Evolutionary conservation across 1,140 invertebrate genomes (phyloP).

Genomic region (Watersipora subatra): DNA sequence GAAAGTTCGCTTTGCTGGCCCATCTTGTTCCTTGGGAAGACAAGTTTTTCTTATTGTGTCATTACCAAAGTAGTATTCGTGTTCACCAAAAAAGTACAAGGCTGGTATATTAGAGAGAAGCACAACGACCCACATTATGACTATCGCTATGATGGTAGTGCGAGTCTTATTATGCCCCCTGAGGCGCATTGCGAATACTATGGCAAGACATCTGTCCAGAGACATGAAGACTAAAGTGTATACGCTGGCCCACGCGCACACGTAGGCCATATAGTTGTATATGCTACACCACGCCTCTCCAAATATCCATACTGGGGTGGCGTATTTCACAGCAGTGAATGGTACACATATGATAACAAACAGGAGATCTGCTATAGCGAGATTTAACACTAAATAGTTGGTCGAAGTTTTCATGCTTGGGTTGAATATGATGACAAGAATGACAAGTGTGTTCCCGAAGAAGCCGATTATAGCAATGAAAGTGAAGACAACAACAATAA

Average conservation of each 20-base stretch:
- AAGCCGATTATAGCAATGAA: constrained; percentile 73
- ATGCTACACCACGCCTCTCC: constrained; percentile 79
- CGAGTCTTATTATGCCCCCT: constrained; percentile 71
- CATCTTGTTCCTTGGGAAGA: no score
- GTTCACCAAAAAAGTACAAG: constrained; percentile 55
- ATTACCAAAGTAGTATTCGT: constrained; percentile 46
- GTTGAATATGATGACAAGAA: constrained; percentile 68
- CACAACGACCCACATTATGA: constrained; percentile 58
- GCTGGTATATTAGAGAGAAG: constrained; percentile 61
- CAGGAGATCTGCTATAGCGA: constrained; percentile 72
- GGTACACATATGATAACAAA: constrained; percentile 93
- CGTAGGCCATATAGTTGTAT: constrained; percentile 54
- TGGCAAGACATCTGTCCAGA: constrained; percentile 80
- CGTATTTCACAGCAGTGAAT: constrained; percentile 39
- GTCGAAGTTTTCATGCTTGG: constrained; percentile 83
- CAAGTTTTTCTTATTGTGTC: constrained; percentile 4
- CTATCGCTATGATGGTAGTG: constrained; percentile 59
- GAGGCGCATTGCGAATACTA: constrained; percentile 80
- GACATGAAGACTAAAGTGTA: constrained; percentile 92
- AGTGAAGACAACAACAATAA: constrained; percentile 71
- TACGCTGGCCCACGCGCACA: constrained; percentile 81
- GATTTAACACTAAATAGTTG: constrained; percentile 73
- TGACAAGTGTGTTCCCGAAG: constrained; percentile 72
- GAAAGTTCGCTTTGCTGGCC: no score
- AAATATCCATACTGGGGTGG: constrained; percentile 60